A percentile compares a stretch with the other conserved stretches of the same genome.
Evolutionary conservation across 2,113 vertebrate species (phyloP).

Genomic region (Nicator chloris): DNA sequence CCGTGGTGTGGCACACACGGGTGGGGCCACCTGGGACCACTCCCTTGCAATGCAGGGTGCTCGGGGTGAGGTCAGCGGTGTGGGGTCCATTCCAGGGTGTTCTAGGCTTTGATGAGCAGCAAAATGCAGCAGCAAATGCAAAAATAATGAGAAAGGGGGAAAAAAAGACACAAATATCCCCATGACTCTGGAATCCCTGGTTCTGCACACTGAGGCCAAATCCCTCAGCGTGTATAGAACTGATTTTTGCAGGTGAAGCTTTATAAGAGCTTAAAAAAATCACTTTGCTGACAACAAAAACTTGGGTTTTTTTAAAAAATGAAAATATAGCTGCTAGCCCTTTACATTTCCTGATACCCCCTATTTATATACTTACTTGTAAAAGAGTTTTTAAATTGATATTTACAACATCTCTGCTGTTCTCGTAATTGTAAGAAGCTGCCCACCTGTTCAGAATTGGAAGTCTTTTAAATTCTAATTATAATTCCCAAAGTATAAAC

Average conservation of each 20-base stretch:
- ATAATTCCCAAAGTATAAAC: neutral
- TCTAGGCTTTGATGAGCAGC: neutral
- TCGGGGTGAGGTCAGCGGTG: neutral
- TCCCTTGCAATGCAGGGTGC: accelerated
- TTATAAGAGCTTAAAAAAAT: neutral
- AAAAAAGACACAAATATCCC: neutral
- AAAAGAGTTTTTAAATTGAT: neutral
- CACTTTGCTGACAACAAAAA: neutral
- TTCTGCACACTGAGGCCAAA: neutral
- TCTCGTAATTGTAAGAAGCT: neutral
- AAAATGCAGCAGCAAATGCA: neutral
- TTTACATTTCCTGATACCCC: neutral
- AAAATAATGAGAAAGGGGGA: neutral
- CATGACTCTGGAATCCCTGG: neutral
- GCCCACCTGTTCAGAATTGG: neutral
- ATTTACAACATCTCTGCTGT: neutral
- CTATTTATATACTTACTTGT: neutral
- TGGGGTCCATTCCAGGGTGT: neutral
- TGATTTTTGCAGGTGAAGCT: neutral
- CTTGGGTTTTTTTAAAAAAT: neutral
- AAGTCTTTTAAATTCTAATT: neutral
- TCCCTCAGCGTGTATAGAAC: accelerated
- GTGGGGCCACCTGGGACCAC: neutral
- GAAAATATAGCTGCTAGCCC: neutral
- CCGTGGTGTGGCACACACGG: accelerated